Evolutionary conservation across 2,888 invertebrate genomes (phyloP), one percentile per base, ranked within the genome.

Genomic region (Dione juno): DNA sequence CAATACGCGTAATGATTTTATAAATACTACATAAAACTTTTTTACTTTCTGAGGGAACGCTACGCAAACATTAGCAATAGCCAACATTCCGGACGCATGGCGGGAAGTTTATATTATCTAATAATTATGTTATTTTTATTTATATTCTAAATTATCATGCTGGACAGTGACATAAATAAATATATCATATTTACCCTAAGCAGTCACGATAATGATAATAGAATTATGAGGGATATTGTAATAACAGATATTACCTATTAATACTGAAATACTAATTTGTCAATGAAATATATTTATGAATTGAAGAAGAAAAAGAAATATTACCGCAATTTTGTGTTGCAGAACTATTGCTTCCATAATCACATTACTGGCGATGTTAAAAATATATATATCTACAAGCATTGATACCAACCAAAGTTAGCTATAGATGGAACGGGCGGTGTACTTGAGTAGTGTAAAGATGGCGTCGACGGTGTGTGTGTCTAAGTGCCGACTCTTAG

Each of bases 391-490:
- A 67, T 45, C 16, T 58, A 58, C n/a, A 54, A 64, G 59, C 67
- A 71, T 67, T 67, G 69, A 71, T 71, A 71, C 74, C 74, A 71
- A 74, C 74, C 69, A 71, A 63, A 71, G 52, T 61, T 61, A 65
- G 58, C 66, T 69, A 75, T 66, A 71, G 61, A 65, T 19, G 68
- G 68, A 70, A 75, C 75, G 77, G 74, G 75, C 76, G 76, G 74
- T 75, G 73, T 70, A 77, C 73, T 72, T 75, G 75, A 82, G 90
- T 92, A 90, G 90, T 92, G 88, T 88, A 90, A 94, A 94, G 89
- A 94, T 94, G 94, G 94, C 94, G 94, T 93, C 94, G 87, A 92
- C 93, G 85, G 94, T 94, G 87, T 94, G 94, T 89, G 93, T 93
- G 87, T 94, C 94, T 87, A 89, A 90, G 85, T 93, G 94, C 89